Evolutionary conservation across 2,113 vertebrate species (phyloP), one percentile per base, ranked within the genome.

Genomic region (Oreochromis spilurus): DNA sequence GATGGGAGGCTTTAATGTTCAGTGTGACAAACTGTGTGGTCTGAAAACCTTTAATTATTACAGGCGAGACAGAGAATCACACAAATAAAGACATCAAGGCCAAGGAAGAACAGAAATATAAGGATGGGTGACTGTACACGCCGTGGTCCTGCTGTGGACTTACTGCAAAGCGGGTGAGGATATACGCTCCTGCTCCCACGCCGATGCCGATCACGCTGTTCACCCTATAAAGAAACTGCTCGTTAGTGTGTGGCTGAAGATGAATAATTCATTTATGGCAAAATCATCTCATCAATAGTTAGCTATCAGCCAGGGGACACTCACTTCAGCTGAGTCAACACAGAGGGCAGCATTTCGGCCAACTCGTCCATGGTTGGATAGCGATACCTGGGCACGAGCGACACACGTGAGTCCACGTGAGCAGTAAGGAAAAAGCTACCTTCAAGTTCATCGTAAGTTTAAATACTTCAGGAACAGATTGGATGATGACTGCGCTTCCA

Each of bases 361-460:
- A 99, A 91, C 85, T 99, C 97, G 88, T 99, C 98, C 97, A 98
- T 98, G 81, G 97, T 97, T 2, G 98, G 98, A 89, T 99, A 99
- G 90, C 97, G 97, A 90, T 98, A 99, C 81, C 98, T 99, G 92
- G 26, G 88, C 34, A 89, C 36, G 21, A 26, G 86, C 3, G 38
- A 81, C 3, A 11, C 55, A 84, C 10, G 38, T 10, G 19, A 55
- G 24, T 81, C 10, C 4, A 19, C 2, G 24, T 1, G 2, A 38
- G 72, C 21, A 38, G 14, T 13, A 9, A 57, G 7, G 12, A 43
- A 5, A 13, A 10, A 2, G 4, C 26, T 6, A 29, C 14, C 52
- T 58, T 12, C 10, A 16, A 78, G 55, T 17, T 79, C 0, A 62
- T 58, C 13, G 31, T 40, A 60, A 29, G 83, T 78, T 12, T 2